Conservation (phyloP, 2,797 vertebrate species). For the Distichodus sexfasciatus region DNA sequence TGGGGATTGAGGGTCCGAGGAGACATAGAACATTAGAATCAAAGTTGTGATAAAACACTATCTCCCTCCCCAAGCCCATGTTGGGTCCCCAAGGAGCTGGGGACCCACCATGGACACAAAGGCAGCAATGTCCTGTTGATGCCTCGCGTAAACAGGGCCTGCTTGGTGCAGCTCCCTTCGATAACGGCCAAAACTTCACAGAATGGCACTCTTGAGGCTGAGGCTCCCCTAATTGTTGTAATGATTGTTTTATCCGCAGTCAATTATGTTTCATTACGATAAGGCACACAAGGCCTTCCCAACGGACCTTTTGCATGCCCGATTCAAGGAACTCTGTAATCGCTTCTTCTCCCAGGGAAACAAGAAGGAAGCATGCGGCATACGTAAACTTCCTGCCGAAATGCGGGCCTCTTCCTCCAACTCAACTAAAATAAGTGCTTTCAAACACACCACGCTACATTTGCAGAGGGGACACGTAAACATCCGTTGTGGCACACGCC, state of each 20-base stretch:
- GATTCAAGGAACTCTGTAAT: constrained; percentile 56
- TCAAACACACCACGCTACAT: constrained; percentile 47
- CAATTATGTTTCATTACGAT: constrained; percentile 69
- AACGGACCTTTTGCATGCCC: constrained; percentile 60
- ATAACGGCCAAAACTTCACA: constrained; percentile 54
- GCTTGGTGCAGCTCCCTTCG: constrained; percentile 47
- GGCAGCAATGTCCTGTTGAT: constrained; percentile 79
- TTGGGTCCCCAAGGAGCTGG: constrained; percentile 47
- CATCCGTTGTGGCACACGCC: constrained; percentile 52
- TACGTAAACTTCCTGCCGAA: constrained; percentile 76
- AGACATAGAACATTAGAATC: constrained; percentile 91
- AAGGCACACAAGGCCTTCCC: constrained; percentile 62
- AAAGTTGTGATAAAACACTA: constrained; percentile 85
- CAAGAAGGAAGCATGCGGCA: constrained; percentile 67
- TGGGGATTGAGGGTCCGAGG: constrained; percentile 83
- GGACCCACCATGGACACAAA: constrained; percentile 79
- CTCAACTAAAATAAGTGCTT: constrained; percentile 58
- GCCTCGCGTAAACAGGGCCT: constrained; percentile 77
- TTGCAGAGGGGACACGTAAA: constrained; percentile 48
- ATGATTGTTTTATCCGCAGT: constrained; percentile 74
- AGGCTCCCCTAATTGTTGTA: constrained; percentile 74
- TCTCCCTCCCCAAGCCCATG: constrained; percentile 69
- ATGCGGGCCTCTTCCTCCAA: constrained; percentile 59
- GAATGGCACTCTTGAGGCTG: constrained; percentile 69
- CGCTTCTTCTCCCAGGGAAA: constrained; percentile 60